A percentile compares a stretch with the other conserved stretches of the same genome.
Evolutionary conservation across 2,888 invertebrate species (phyloP).

Genomic region (Chalcosyrphus nemorum): DNA sequence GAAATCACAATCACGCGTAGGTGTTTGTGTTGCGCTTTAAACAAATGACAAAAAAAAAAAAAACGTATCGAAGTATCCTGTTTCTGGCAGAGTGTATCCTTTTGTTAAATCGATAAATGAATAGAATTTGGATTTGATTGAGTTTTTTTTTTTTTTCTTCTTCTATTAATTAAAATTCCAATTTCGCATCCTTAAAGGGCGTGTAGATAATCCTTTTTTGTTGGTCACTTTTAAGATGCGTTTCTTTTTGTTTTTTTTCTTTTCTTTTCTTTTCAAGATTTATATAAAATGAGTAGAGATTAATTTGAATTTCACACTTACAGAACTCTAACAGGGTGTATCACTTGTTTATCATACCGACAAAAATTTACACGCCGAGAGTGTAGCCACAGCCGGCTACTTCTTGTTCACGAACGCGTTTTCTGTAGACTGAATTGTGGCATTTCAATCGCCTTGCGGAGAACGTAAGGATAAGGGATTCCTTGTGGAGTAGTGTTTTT

Average conservation of each 20-base stretch:
- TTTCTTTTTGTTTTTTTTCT: not conserved
- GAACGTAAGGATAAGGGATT: slow-evolving; percentile 63
- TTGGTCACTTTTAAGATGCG: not conserved
- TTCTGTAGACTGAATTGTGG: slow-evolving; percentile 82
- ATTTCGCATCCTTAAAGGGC: slow-evolving; percentile 16
- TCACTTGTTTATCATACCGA: slow-evolving; percentile 83
- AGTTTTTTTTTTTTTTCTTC: not conserved
- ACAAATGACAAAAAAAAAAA: slow-evolving; percentile 56
- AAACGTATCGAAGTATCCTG: slow-evolving; percentile 55
- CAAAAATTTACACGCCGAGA: slow-evolving; percentile 82
- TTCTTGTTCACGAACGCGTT: slow-evolving; percentile 83
- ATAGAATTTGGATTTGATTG: slow-evolving; percentile 25
- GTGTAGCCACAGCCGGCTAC: slow-evolving; percentile 82
- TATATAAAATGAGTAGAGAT: slow-evolving; percentile 12
- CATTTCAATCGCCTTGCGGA: slow-evolving; percentile 56
- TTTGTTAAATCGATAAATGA: slow-evolving; percentile 70
- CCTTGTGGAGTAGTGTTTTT: slow-evolving; percentile 35
- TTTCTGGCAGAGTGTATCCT: slow-evolving; percentile 49
- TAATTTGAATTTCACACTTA: slow-evolving; percentile 78
- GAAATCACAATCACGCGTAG: slow-evolving; percentile 68
- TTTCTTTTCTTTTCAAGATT: not conserved
- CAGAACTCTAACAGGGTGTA: slow-evolving; percentile 83
- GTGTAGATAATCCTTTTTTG: slow-evolving; percentile 1
- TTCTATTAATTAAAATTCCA: not conserved
- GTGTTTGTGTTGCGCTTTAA: slow-evolving; percentile 71